Conservation (phyloP, 2,888 invertebrate genomes). For the Troides helena region DNA sequence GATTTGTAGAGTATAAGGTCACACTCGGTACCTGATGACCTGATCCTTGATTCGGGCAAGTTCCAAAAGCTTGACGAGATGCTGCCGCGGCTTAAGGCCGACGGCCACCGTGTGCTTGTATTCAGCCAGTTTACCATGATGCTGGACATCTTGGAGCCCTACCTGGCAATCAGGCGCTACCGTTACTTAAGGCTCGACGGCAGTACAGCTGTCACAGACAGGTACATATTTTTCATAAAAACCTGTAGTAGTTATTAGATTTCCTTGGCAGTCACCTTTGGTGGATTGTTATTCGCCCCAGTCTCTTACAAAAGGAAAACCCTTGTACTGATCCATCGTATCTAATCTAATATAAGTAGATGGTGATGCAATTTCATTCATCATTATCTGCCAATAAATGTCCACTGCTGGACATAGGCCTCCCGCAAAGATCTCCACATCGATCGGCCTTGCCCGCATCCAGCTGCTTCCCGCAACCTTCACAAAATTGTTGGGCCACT, state of each 20-base stretch:
- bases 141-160: slow-evolving; percentile 95
- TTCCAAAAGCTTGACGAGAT: slow-evolving; percentile 88
- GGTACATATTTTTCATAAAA: slow-evolving; percentile 58
- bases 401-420: no score
- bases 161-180: slow-evolving; percentile 86
- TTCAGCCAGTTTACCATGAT: slow-evolving; percentile 99
- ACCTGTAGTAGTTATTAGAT: neutral
- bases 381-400: no score
- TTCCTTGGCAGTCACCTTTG: neutral
- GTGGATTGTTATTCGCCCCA: no score
- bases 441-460: no score
- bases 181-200: slow-evolving; percentile 93
- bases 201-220: slow-evolving; percentile 90
- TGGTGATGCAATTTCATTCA: no score
- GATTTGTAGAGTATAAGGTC: slow-evolving; percentile 79
- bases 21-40: slow-evolving; percentile 82
- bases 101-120: slow-evolving; percentile 91
- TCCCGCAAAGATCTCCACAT: no score
- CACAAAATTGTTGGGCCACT: no score
- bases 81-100: slow-evolving; percentile 85
- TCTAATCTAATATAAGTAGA: no score
- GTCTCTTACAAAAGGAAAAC: no score
- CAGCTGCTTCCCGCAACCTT: no score
- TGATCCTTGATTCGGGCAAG: slow-evolving; percentile 93
- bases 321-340: no score